A percentile compares a stretch with the other conserved stretches of the same genome.
Conservation (phyloP, 2,888 invertebrate genomes). For the Terebella lapidaria region DNA sequence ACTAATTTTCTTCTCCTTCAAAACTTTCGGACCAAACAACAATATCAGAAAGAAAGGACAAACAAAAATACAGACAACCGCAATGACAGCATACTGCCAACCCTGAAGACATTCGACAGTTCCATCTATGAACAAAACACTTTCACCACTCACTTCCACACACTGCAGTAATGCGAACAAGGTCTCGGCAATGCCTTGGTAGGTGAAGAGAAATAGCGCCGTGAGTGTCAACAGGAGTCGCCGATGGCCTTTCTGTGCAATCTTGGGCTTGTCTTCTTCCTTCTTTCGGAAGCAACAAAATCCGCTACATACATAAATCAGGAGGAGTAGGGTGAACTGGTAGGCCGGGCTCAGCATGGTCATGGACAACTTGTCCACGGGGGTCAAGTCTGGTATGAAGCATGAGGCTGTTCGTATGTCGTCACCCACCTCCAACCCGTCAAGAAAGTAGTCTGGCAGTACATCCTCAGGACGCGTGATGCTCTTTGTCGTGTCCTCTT, state of each 20-base stretch:
- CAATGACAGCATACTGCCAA: conserved; percentile 20
- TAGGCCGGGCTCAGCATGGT: conserved; percentile 2
- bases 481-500: conserved; percentile 1
- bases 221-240: conserved; percentile 5
- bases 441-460: neutral
- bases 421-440: neutral
- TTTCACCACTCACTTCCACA: conserved; percentile 1
- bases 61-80: conserved; percentile 13
- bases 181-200: conserved; percentile 12
- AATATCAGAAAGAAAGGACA: conserved; percentile 19
- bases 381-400: conserved; percentile 3
- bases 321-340: conserved; percentile 2
- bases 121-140: conserved; percentile 19
- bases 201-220: conserved; percentile 12
- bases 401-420: neutral
- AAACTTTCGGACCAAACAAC: conserved; percentile 12
- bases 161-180: conserved; percentile 16
- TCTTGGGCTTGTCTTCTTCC: neutral
- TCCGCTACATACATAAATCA: conserved; percentile 6
- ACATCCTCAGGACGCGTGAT: neutral
- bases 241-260: neutral
- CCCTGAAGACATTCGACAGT: conserved; percentile 15
- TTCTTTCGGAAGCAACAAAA: neutral
- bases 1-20: conserved; percentile 3
- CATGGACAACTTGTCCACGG: conserved; percentile 4